These are phyloP conservation scores for Chaetura pelagica DNA, from an alignment of 2,113 vertebrate species.

Conservation along the genomic window DNA sequence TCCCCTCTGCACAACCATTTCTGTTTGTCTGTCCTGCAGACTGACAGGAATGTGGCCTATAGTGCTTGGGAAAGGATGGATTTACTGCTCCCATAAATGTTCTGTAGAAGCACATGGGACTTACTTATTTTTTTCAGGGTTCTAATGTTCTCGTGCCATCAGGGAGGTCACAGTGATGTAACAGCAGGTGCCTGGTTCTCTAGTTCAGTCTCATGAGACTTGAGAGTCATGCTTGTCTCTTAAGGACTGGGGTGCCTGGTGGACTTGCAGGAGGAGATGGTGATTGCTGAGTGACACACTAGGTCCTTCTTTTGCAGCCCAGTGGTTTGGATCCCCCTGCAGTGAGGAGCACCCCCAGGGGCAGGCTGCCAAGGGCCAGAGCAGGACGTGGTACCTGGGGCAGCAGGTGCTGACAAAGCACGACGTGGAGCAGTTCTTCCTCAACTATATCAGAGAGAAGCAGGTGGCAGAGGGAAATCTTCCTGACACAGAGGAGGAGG, in stretches of 20 bases:
- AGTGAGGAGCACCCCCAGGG: background rate
- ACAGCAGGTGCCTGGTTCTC: background rate
- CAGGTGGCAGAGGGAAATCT: slow-evolving; percentile 84
- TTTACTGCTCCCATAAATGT: background rate
- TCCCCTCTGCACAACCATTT: background rate
- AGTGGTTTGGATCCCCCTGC: slow-evolving; percentile 79
- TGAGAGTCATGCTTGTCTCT: background rate
- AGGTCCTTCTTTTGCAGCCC: slow-evolving; percentile 62
- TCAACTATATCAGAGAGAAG: slow-evolving; percentile 84
- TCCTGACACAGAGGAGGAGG: slow-evolving; percentile 71
- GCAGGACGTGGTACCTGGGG: background rate
- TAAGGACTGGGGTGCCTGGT: background rate
- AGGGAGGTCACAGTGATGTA: background rate
- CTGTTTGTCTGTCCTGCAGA: background rate
- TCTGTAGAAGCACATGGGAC: background rate
- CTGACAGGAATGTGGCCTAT: background rate
- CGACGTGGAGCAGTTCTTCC: slow-evolving; percentile 81
- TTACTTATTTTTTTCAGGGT: accelerated
- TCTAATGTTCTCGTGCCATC: background rate
- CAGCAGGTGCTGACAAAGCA: background rate
- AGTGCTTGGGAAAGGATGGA: background rate
- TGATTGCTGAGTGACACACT: background rate
- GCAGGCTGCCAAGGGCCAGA: background rate
- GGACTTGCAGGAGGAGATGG: background rate
- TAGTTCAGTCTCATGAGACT: background rate